phyloP scores from a whole-genome alignment of 2,888 invertebrate species.

The Leucophora obtusa region DNA sequence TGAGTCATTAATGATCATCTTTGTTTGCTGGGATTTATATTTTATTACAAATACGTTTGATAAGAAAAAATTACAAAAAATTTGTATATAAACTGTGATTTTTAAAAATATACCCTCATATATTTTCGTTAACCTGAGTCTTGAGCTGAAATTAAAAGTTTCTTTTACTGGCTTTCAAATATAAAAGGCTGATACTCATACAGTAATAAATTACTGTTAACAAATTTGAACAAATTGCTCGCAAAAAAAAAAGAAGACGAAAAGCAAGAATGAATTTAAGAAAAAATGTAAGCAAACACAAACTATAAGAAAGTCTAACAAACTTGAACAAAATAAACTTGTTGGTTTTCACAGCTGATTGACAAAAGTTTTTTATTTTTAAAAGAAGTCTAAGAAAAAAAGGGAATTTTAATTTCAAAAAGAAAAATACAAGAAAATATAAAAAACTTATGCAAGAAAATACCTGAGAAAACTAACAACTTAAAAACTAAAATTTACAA shows the following conservation, averaged over 20 bases:
- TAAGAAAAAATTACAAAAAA: no score
- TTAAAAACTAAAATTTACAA: no score
- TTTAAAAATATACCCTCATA: neutral
- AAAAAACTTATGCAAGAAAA: no score
- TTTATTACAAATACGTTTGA: no score
- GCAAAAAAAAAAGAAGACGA: neutral
- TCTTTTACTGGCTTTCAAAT: neutral
- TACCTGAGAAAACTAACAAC: no score
- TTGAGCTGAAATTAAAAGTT: neutral
- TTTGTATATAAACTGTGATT: no score
- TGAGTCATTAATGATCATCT: no score
- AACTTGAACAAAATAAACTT: slow-evolving; percentile 2
- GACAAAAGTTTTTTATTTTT: neutral
- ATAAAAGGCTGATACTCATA: neutral
- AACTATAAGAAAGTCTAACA: neutral
- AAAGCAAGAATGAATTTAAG: neutral
- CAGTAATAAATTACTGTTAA: neutral
- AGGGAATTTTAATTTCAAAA: neutral
- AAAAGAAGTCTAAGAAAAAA: neutral
- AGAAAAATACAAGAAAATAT: neutral
- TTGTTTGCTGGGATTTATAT: no score
- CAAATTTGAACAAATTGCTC: neutral
- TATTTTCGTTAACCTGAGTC: neutral
- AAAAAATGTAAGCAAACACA: neutral
- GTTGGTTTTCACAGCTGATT: slow-evolving; percentile 26